Conservation (phyloP, 2,797 vertebrate genomes). For the Artibeus lituratus region DNA sequence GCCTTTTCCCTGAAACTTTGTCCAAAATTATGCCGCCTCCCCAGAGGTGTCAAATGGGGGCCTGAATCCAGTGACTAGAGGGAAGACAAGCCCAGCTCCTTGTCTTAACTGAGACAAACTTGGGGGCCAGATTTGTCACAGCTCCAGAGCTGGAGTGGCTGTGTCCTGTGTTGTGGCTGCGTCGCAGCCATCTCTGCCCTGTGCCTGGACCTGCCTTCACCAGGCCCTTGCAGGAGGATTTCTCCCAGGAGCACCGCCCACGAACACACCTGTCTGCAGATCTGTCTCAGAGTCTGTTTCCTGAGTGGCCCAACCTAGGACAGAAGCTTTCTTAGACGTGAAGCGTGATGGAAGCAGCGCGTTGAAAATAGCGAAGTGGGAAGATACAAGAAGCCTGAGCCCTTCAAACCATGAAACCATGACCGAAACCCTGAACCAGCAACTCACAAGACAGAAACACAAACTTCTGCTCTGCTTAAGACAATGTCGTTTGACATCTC, state of each 20-base stretch:
- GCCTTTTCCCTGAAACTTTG: neutral
- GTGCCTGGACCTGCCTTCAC: neutral
- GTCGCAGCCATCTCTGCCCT: neutral
- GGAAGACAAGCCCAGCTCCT: neutral
- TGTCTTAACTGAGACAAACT: neutral
- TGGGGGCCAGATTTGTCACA: neutral
- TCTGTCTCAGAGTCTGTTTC: neutral
- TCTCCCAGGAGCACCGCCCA: neutral
- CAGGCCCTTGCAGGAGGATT: neutral
- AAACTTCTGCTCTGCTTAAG: neutral
- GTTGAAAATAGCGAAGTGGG: neutral
- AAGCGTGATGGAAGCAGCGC: neutral
- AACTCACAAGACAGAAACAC: neutral
- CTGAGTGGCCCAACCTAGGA: neutral
- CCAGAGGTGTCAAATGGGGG: neutral
- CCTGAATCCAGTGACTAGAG: neutral
- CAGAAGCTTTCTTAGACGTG: neutral
- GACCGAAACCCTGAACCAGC: neutral
- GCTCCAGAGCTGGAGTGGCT: neutral
- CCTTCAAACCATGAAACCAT: neutral
- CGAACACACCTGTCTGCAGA: neutral
- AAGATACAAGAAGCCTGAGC: neutral
- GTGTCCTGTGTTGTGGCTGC: neutral
- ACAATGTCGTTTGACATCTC: neutral
- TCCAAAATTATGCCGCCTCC: neutral